Conservation (phyloP, 2,113 vertebrate genomes). For the Protobothrops mucrosquamatus region DNA sequence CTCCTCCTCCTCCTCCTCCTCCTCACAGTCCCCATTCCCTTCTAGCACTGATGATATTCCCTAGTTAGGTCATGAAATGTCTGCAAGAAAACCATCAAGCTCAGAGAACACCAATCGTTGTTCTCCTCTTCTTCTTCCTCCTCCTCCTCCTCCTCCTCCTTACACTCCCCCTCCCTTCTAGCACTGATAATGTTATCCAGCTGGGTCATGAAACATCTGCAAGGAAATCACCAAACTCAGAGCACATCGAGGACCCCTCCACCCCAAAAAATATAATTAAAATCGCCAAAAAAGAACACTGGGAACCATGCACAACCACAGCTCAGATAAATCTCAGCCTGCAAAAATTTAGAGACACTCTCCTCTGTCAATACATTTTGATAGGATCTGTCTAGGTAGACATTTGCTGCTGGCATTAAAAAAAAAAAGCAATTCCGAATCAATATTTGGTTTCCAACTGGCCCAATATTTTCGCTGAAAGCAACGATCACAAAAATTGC, state of each 20-base stretch:
- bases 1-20: too few species aligned
- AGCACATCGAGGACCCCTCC: not conserved
- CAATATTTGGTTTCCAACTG: slow-evolving; percentile 60
- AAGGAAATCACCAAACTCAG: too few species aligned
- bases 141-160: too few species aligned
- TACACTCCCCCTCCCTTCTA: too few species aligned
- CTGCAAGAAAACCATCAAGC: too few species aligned
- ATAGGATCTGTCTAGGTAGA: slow-evolving; percentile 34
- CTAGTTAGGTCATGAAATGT: too few species aligned
- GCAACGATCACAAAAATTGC: not conserved
- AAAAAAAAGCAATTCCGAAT: not conserved
- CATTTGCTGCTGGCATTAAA: not conserved
- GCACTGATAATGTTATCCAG: too few species aligned
- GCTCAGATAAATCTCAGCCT: not conserved
- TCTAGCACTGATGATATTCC: too few species aligned
- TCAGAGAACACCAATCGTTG: too few species aligned
- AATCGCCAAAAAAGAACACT: not conserved
- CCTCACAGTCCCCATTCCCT: too few species aligned
- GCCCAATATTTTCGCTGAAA: slow-evolving; percentile 52
- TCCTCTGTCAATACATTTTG: slow-evolving; percentile 16
- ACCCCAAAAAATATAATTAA: not conserved
- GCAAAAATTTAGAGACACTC: not conserved
- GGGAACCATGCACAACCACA: not conserved
- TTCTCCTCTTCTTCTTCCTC: too few species aligned
- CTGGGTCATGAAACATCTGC: too few species aligned